Conservation (phyloP, 2,888 invertebrate species). For the Eristalis arbustorum region DNA sequence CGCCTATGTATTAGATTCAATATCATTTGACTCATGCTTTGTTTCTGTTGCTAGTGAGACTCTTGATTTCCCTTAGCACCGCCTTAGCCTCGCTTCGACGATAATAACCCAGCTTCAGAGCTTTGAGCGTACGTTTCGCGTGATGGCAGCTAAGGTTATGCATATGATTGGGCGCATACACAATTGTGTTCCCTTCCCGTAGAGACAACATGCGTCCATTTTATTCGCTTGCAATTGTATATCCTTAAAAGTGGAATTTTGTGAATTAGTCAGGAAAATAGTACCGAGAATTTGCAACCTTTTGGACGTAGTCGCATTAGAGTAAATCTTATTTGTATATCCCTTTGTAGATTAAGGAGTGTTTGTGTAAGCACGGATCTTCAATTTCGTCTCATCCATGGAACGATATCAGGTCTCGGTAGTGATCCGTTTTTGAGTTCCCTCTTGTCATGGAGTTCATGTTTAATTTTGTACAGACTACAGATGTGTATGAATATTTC, state of each 20-base stretch:
- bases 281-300: background rate
- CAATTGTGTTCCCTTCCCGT: background rate
- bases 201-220: background rate
- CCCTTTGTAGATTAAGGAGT: conserved; percentile 9
- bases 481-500: conserved; percentile 36
- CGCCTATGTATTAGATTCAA: conserved; percentile 35
- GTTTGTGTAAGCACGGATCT: background rate
- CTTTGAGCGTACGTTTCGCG: background rate
- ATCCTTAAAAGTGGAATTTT: background rate
- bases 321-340: background rate
- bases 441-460: conserved; percentile 23
- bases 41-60: conserved; percentile 39
- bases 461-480: conserved; percentile 62
- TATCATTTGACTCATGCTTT: conserved; percentile 36
- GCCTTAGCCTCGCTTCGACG: conserved; percentile 2
- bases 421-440: conserved; percentile 13
- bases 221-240: background rate
- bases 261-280: too few species aligned
- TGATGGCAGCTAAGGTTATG: background rate
- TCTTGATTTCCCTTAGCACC: conserved; percentile 5
- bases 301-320: conserved; percentile 8
- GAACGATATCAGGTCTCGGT: background rate
- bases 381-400: background rate
- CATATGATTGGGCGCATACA: background rate
- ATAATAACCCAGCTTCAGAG: background rate